Conservation (phyloP, 2,797 vertebrate genomes). For the Rhabdophis nuchalis region DNA sequence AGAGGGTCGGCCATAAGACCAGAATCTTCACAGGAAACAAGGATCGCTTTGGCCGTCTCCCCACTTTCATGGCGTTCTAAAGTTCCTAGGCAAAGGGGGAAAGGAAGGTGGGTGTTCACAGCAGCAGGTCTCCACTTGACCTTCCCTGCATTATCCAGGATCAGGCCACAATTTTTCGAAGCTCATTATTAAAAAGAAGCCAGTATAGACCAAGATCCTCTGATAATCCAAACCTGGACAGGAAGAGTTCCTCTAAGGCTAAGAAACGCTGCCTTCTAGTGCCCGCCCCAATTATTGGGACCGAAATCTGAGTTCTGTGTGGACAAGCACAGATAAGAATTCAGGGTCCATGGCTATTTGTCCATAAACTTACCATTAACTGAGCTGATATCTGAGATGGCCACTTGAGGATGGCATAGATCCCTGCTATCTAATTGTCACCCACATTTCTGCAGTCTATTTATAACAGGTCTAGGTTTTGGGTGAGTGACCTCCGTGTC, state of each 20-base stretch:
- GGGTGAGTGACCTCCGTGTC: not conserved
- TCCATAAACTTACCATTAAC: not conserved
- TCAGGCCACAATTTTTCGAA: not conserved
- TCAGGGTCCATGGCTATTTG: not conserved
- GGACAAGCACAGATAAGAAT: slow-evolving; percentile 35
- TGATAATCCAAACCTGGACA: not conserved
- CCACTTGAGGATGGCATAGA: not conserved
- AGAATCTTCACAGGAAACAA: slow-evolving; percentile 66
- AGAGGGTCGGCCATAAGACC: slow-evolving; percentile 60
- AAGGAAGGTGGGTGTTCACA: not conserved
- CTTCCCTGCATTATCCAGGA: not conserved
- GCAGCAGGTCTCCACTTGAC: fast-evolving
- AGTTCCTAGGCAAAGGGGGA: slow-evolving; percentile 61
- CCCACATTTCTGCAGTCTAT: not conserved
- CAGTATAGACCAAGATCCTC: not conserved
- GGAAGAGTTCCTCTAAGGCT: not conserved
- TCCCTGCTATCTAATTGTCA: not conserved
- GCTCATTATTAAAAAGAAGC: not conserved
- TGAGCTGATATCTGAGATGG: not conserved
- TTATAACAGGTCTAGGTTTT: not conserved
- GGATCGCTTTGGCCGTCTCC: slow-evolving; percentile 73
- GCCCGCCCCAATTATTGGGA: slow-evolving; percentile 25
- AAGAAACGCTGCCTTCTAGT: slow-evolving; percentile 67
- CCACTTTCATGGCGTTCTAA: slow-evolving; percentile 75
- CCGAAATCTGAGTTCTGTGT: not conserved